Evolutionary conservation across 2,888 invertebrate genomes (phyloP), one percentile per base, ranked within the genome.

Genomic region (Eupithecia tripunctaria): DNA sequence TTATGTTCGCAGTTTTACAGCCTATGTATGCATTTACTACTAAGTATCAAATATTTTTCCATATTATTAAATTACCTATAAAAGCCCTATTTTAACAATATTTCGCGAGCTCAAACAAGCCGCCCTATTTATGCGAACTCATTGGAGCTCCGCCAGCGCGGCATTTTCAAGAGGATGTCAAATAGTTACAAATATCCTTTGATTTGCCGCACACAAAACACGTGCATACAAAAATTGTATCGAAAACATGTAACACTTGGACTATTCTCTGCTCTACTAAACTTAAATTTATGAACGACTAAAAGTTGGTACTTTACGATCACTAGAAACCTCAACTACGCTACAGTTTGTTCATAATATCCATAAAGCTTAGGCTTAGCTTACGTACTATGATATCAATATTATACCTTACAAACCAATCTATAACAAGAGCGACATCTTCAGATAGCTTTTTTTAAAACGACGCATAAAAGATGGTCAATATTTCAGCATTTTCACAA

Each of bases 71-170:
- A 56, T 56, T 25, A 56, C 25, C 56, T 14, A 56, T 56, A 14
- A 56, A 25, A 56, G 10, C 62, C 32, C 21, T 32, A 36, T 36
- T n/a, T 36, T 32, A 36, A n/a, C 32, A 63, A 38, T 38, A 63
- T 38, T 63, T 63, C 29, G 32, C 41, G 38, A 21, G 76, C 77
- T 79, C 80, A 82, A 82, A 81, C 79, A 73, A 51, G 81, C 85
- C 85, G 85, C 81, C 80, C 79, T 80, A 80, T 82, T 74, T 78
- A 76, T 78, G 80, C 79, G 79, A 79, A 81, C 78, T 82, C 82
- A 82, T 72, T 67, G 78, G 76, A 76, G 78, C 77, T 80, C 36
- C 38, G 69, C 43, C 63, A 63, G 69, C 74, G 71, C 74, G 71
- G 72, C 70, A 65, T 63, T 63, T 47, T 43, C 66, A 64, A 51